phyloP scores from a whole-genome alignment of 2,113 vertebrate genomes.

The Protobothrops mucrosquamatus region DNA sequence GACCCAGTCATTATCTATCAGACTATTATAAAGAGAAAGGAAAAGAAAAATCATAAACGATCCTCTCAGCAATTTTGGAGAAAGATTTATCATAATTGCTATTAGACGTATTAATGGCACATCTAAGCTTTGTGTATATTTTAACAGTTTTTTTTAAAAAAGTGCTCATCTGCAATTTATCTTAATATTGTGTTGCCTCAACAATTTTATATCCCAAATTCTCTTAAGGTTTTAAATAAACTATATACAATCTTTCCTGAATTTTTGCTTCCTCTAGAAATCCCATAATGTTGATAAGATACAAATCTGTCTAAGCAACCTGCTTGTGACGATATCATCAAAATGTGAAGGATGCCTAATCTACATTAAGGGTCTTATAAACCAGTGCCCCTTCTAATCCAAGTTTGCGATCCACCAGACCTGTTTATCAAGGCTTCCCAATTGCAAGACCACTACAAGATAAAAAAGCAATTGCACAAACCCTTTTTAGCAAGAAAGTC shows the following conservation, averaged over 20 bases:
- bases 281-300: not conserved
- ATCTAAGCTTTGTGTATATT: not conserved
- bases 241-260: not conserved
- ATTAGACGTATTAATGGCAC: not conserved
- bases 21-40: not conserved
- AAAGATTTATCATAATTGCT: not conserved
- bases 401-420: not conserved
- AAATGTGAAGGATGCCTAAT: not conserved
- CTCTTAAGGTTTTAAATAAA: not conserved
- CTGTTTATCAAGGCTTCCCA: not conserved
- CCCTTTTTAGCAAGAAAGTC: not conserved
- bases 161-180: not conserved
- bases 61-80: not conserved
- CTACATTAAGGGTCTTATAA: not conserved
- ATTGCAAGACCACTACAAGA: not conserved
- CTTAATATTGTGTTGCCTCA: not conserved
- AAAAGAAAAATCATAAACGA: not conserved
- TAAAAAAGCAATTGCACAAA: not conserved
- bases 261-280: not conserved
- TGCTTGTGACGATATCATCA: not conserved
- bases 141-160: not conserved
- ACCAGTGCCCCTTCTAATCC: not conserved
- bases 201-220: not conserved
- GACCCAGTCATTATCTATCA: not conserved
- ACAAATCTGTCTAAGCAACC: not conserved